Base-by-base conservation (phyloP, 2,888 invertebrate species). In the Andrena bicolor region DNA sequence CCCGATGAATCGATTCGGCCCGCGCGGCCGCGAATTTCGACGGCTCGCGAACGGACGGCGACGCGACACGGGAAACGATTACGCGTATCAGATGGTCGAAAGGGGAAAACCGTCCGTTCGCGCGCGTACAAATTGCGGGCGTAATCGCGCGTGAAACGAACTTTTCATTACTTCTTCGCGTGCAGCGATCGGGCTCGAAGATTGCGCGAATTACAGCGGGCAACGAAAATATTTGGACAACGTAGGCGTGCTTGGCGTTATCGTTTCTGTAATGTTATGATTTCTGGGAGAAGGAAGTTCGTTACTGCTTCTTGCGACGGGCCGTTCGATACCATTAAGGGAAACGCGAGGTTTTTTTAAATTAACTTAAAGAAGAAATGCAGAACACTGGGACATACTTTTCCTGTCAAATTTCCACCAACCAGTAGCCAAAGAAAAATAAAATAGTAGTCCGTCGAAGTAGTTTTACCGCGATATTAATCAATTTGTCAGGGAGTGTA, bases 141-240 rank as follows among this genome's bases (percentile, higher is more conserved):
- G 48, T 60, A 61, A 71, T 60, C 61, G 71, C 60, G 69, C 71
- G 71, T 60, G 71, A 71, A 71, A 61, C 71, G 71, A 71, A 63
- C 71, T 60, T 60, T 63, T 71, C 71, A 71, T 71, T 63, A 63
- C 61, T 61, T n/a, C 26, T 58, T 69, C 69, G 69, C 69, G 69
- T 61, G 71, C 58, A 7, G 49, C 32, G 61, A 69, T 69, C 69
- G 41, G 8, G 20, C 58, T 26, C 6, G 7, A 58, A 69, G 69
- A 69, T 69, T 69, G 13, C 58, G 20, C 58, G 58, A 69, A 56
- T 69, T 58, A 56, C 56, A 69, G 53, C 61, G 7, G 26, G 26
- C 32, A 41, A 58, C 69, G 58, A 69, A 69, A 69, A 69, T 58
- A 69, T 56, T 69, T 41, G 41, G 35, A 41, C 56, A 56, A 8